Percentiles rank a stretch among this genome's conserved stretches.
phyloP scores from a whole-genome alignment of 2,888 invertebrate species.

The Anthoptus insignis region DNA sequence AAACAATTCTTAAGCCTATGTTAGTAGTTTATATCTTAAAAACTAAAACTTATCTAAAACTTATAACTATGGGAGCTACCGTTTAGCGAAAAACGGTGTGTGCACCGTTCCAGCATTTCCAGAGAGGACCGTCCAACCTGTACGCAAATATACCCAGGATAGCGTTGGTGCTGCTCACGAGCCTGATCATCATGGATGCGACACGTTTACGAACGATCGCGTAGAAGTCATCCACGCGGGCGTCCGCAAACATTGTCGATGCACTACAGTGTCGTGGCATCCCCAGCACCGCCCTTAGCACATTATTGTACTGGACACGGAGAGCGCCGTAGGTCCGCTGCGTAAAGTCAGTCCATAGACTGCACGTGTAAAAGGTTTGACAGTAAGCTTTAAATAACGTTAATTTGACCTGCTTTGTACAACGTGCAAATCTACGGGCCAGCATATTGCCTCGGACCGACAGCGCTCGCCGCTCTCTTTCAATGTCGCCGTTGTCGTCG shows the following conservation, averaged over 20 bases:
- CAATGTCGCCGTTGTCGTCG: neutral
- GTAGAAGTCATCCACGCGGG: neutral
- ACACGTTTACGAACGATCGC: neutral
- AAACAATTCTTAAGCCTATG: too few species aligned
- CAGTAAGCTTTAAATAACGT: slow-evolving; percentile 29
- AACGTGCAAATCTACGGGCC: slow-evolving; percentile 17
- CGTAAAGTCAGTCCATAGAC: slow-evolving; percentile 24
- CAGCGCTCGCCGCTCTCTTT: neutral
- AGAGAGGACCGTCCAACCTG: neutral
- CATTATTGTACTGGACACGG: slow-evolving; percentile 28
- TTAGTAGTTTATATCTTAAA: too few species aligned
- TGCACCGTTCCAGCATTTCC: neutral
- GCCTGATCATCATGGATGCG: neutral
- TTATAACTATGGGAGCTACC: too few species aligned
- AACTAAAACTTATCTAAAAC: too few species aligned
- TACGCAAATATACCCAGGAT: neutral
- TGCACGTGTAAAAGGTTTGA: slow-evolving; percentile 25
- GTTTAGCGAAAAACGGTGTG: neutral
- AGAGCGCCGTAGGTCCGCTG: slow-evolving; percentile 22
- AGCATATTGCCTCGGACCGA: slow-evolving; percentile 12
- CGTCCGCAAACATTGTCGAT: slow-evolving; percentile 4
- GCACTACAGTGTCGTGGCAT: neutral
- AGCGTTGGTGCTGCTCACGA: neutral
- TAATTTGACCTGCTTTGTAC: slow-evolving; percentile 19
- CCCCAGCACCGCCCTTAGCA: neutral